Evolutionary conservation across 1,140 invertebrate species (phyloP), one percentile per base, ranked within the genome.

Genomic region (Papilio dardanus): DNA sequence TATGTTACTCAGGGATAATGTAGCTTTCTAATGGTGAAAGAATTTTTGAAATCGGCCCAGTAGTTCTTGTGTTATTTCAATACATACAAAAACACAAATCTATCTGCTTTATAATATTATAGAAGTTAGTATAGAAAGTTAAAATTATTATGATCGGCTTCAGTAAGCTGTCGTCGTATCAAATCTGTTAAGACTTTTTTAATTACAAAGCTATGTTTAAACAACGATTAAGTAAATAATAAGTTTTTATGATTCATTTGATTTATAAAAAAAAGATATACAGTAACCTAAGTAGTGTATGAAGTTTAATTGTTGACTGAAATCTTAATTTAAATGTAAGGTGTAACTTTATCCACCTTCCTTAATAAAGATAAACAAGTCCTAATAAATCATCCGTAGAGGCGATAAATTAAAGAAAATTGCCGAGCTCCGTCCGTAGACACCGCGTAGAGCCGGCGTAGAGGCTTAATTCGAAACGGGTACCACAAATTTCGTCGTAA

Each of bases 361-460:
- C 42, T 71, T 71, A 71, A 71, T 71, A 71, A 71, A 71, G 69
- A 71, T 37, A 71, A 71, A 71, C 46, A 71, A 50, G 69, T n/a
- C 33, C n/a, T 33, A 50, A 54, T 71, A 71, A 71, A 71, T 71
- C 69, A 71, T 50, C 42, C 40, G 69, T 54, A n/a, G 7, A 33
- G 69, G 46, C 69, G 69, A 71, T 54, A 71, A 71, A 71, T 71
- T 71, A 71, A 71, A 33, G 69, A 71, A 71, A 71, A 71, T 71
- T 71, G 69, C 69, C 69, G 21, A 54, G 69, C 46, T 71, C 42
- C 69, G 69, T n/a, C 42, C 40, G 30, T 42, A 19, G 46, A 33
- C 28, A 71, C n/a, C 10, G 16, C 69, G 46, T 50, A 50, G 24
- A 50, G 46, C 42, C 30, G 14, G 24, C 69, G 46, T 50, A 50